Evolutionary conservation across 2,888 invertebrate genomes (phyloP).

Genomic region (Heliconius hortense): DNA sequence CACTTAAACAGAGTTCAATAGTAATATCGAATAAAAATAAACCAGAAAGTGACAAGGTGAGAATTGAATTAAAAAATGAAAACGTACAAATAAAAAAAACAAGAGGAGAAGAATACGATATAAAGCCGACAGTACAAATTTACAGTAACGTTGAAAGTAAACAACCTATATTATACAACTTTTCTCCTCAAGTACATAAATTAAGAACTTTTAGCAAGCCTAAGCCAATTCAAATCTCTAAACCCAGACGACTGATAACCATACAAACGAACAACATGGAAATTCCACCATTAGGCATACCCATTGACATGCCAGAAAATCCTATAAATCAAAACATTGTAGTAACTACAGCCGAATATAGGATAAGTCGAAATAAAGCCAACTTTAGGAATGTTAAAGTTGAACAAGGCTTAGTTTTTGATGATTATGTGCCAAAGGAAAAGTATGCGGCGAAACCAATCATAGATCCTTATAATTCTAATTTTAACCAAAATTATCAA

Average conservation of each 20-base stretch:
- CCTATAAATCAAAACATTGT: conserved; percentile 63
- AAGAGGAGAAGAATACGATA: not conserved
- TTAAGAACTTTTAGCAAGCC: conserved; percentile 33
- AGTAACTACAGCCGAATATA: conserved; percentile 50
- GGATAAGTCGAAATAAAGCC: conserved; percentile 15
- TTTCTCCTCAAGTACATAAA: conserved; percentile 40
- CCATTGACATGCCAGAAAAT: conserved; percentile 52
- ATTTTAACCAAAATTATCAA: conserved; percentile 28
- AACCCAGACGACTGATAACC: conserved; percentile 49
- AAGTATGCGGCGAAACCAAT: conserved; percentile 23
- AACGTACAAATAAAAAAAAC: conserved; percentile 19
- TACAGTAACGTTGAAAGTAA: not conserved
- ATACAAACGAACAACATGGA: conserved; percentile 67
- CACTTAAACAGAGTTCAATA: conserved; percentile 45
- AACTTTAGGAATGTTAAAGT: conserved; percentile 2
- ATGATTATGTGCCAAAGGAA: conserved; percentile 23
- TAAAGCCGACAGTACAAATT: not conserved
- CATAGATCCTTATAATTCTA: conserved; percentile 17
- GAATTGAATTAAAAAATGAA: conserved; percentile 29
- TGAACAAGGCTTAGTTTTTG: not conserved
- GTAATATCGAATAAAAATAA: conserved; percentile 22
- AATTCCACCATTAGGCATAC: conserved; percentile 62
- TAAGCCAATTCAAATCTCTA: conserved; percentile 1
- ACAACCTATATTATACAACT: conserved; percentile 28
- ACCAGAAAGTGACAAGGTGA: not conserved